A percentile compares a stretch with the other conserved stretches of the same genome.
Conservation (phyloP, 2,888 invertebrate species). For the Chymomyza caudatula region DNA sequence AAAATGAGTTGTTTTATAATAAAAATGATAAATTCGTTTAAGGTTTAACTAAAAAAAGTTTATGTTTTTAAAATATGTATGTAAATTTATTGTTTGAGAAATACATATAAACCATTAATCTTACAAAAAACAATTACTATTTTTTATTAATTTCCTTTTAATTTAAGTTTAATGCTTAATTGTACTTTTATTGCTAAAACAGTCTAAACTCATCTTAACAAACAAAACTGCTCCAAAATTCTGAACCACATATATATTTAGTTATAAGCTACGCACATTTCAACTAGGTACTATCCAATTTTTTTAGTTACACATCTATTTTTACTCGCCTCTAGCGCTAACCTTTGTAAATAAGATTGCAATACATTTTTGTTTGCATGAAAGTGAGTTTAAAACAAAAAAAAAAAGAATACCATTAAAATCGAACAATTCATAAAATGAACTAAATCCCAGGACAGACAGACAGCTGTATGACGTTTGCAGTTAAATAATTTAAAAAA, state of each 20-base stretch:
- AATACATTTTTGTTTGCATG: slow-evolving; percentile 14
- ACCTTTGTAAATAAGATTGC: slow-evolving; percentile 64
- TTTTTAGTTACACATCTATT: slow-evolving; percentile 9
- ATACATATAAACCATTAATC: neutral
- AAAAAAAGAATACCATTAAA: neutral
- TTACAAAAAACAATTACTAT: neutral
- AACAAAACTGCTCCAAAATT: slow-evolving; percentile 3
- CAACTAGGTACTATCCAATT: neutral
- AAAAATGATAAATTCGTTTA: neutral
- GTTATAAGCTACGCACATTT: slow-evolving; percentile 7
- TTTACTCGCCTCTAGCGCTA: slow-evolving; percentile 24
- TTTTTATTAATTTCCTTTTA: neutral
- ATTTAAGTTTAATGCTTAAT: slow-evolving; percentile 18
- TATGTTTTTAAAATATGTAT: slow-evolving; percentile 1
- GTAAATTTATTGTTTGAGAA: slow-evolving; percentile 9
- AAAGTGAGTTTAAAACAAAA: neutral
- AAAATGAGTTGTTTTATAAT: neutral
- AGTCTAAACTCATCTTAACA: neutral
- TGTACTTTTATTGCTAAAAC: neutral
- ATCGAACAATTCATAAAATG: slow-evolving; percentile 52
- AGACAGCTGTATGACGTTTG: neutral
- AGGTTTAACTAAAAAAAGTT: neutral
- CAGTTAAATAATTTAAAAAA: slow-evolving; percentile 25
- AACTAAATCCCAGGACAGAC: slow-evolving; percentile 35
- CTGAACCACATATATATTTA: slow-evolving; percentile 10